Percentiles rank a stretch among this genome's conserved stretches.
These are phyloP conservation scores for Okapia johnstoni DNA, from an alignment of 2,113 vertebrate genomes.

Conservation along the genomic window DNA sequence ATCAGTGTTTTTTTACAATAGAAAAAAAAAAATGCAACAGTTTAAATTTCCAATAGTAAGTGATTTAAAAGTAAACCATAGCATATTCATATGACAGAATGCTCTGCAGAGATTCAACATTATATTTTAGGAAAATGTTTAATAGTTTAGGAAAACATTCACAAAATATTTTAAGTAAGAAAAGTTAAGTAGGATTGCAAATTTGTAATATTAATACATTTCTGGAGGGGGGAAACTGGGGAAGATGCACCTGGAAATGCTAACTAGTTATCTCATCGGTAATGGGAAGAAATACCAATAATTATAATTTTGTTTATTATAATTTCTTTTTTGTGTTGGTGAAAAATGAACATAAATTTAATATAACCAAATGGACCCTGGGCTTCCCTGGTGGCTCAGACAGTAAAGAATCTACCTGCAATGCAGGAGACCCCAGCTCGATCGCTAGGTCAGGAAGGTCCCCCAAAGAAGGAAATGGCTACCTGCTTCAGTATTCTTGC, in stretches of 20 bases:
- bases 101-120: not conserved
- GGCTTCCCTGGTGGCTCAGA: not conserved
- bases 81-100: not conserved
- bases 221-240: not conserved
- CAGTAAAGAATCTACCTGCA: not conserved
- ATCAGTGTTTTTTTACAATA: not conserved
- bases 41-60: conserved; percentile 2
- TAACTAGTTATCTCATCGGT: not conserved
- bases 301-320: conserved; percentile 10
- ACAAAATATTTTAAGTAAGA: not conserved
- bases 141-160: not conserved
- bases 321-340: not conserved
- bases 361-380: not conserved
- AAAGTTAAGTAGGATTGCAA: conserved; percentile 14
- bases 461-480: not conserved
- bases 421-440: not conserved
- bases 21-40: not conserved
- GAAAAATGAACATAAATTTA: not conserved
- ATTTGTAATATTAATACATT: not conserved
- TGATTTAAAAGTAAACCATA: conserved; percentile 9
- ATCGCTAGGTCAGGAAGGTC: not conserved
- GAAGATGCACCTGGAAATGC: not conserved
- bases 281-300: not conserved
- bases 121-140: conserved; percentile 31
- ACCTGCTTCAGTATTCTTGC: not conserved